phyloP scores from a whole-genome alignment of 2,888 invertebrate genomes.

The Encarsia formosa region DNA sequence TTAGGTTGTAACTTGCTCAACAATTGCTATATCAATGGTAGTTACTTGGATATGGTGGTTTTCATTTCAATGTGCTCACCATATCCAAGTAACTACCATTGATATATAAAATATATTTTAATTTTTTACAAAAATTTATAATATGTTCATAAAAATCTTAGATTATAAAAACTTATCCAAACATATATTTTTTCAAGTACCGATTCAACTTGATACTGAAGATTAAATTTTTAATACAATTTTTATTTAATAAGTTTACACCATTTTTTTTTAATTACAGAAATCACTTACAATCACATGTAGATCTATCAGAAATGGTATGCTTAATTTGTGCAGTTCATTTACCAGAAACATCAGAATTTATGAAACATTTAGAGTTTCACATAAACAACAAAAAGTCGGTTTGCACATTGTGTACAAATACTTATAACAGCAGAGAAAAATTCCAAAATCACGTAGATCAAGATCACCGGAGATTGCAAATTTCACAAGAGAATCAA shows the following conservation, averaged over 20 bases:
- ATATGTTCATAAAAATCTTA: neutral
- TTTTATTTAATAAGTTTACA: too few species aligned
- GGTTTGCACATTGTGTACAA: constrained; percentile 9
- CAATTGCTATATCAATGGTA: too few species aligned
- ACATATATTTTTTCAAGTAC: neutral
- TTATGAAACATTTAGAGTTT: constrained; percentile 6
- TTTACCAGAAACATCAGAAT: constrained; percentile 2
- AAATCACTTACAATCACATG: constrained; percentile 15
- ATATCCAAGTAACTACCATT: too few species aligned
- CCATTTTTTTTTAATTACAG: constrained; percentile 7
- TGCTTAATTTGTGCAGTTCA: constrained; percentile 12
- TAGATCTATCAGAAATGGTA: constrained; percentile 10
- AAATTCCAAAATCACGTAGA: constrained; percentile 15
- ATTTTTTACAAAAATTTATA: too few species aligned
- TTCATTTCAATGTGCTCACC: too few species aligned
- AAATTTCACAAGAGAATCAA: too few species aligned
- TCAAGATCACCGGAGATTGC: too few species aligned
- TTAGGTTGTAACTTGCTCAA: too few species aligned
- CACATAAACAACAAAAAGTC: constrained; percentile 4
- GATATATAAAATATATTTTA: too few species aligned
- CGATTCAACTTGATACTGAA: too few species aligned
- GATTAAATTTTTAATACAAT: too few species aligned
- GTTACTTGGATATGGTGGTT: too few species aligned
- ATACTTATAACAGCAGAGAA: constrained; percentile 4
- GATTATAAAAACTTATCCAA: neutral